Evolutionary conservation across 2,888 invertebrate genomes (phyloP), one percentile per base, ranked within the genome.

Genomic region (Sepioteuthis lessoniana): DNA sequence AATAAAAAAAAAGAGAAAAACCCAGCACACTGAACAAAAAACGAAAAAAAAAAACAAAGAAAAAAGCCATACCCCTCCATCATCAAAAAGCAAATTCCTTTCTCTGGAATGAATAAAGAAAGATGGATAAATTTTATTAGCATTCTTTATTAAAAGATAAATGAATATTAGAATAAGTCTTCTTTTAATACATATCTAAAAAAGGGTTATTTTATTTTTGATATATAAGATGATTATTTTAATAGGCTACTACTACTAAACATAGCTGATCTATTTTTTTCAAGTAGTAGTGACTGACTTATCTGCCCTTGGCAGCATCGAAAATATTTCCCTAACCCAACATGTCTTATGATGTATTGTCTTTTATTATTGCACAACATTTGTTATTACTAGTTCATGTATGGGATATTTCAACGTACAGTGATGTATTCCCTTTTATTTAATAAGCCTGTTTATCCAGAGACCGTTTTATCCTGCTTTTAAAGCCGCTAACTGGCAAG

Each of bases 211-310:
- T 21, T 50, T 0, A 21, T 28, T 55, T 55, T 55, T 25, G 25
- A 55, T 55, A 21, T 55, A 55, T 55, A 55, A 55, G 25, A 21
- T 55, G 55, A 25, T 25, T 76, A 35, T 35, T n/a, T 76, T 76
- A 76, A 76, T n/a, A 76, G n/a, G n/a, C n/a, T 76, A 76, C 76
- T 76, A 35, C 76, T 76, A 76, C 76, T 76, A 76, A 76, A 76
- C 1, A 13, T n/a, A 35, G 16, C 25, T 3, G 16, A 16, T 76
- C 19, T 76, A 7, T 76, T 35, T n/a, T 16, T 35, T 13, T 13
- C 19, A 76, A 76, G 19, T 76, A 76, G 76, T 76, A 16, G n/a
- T 76, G n/a, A 76, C 76, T 76, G 76, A 76, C n/a, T 76, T 76
- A 76, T 76, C 76, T 35, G 76, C 76, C 76, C 76, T 76, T 76